phyloP scores from a whole-genome alignment of 2,113 vertebrate genomes.

The Fregetta grallaria region DNA sequence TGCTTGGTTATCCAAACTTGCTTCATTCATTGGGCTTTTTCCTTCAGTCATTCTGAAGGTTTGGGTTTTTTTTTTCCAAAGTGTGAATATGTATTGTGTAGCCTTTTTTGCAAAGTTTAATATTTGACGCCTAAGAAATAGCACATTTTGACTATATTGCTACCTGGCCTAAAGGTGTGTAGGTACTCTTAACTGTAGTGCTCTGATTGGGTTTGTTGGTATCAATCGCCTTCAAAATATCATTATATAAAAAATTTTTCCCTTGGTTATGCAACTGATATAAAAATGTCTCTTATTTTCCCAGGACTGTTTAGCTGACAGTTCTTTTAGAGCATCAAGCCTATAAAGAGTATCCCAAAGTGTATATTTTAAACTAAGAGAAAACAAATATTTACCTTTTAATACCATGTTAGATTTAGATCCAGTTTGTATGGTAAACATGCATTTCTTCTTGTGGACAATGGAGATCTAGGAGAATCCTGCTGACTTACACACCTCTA shows the following conservation, averaged over 20 bases:
- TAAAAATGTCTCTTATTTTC: not conserved
- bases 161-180: not conserved
- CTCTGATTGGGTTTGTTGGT: not conserved
- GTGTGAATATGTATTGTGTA: not conserved
- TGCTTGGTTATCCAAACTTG: not conserved
- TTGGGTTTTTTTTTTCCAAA: not conserved
- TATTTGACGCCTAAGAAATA: not conserved
- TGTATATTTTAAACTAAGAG: not conserved
- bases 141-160: not conserved
- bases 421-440: not conserved
- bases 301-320: not conserved
- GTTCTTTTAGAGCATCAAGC: not conserved
- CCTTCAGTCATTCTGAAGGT: not conserved
- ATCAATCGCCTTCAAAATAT: not conserved
- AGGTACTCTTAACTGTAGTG: not conserved
- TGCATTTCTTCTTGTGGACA: not conserved
- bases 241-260: not conserved
- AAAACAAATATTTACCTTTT: not conserved
- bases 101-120: not conserved
- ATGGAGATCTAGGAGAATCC: not conserved
- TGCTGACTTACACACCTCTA: not conserved
- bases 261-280: not conserved
- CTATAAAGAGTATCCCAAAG: not conserved
- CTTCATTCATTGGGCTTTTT: not conserved
- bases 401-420: not conserved